Evolutionary conservation across 2,888 invertebrate genomes (phyloP), one percentile per base, ranked within the genome.

Genomic region (Xestia ashworthii): DNA sequence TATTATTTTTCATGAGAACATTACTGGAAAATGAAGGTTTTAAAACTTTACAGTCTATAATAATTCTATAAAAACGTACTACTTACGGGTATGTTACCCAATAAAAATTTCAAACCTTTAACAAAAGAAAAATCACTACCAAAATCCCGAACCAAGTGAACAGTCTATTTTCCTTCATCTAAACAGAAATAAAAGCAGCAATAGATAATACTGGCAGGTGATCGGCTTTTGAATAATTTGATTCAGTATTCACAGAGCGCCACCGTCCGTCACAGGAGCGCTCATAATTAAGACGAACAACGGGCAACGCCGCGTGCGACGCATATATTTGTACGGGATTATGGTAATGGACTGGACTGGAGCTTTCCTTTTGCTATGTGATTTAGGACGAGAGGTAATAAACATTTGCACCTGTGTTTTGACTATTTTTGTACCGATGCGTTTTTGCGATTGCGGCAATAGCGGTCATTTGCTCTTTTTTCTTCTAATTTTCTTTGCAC

Each of bases 321-420:
- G 92, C 89, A 93, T 93, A 91, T 87, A 91, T 92, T 92, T 90
- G 86, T 88, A 69, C 86, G 86, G 88, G 91, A 91, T 92, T 93
- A 92, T 92, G 92, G 87, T 90, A 92, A 93, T 92, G 71, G 46
- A 69, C 70, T 50, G 62, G 70, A 79, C 75, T n/a, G 60, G 78
- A 22, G 71, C 66, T 67, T 71, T 79, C 44, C 74, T 85, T 60
- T 71, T 62, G 55, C 53, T 75, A n/a, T 68, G 44, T 58, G 12
- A 46, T 79, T 50, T 41, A 50, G 25, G 8, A 41, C 32, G 22
- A 68, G 9, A 55, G n/a, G n/a, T 80, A 55, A 80, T 84, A 62
- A 75, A 84, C 16, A 80, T 53, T 50, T 50, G 62, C 41, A 71
- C 48, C 38, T 65, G 58, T 46, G n/a, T 64, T 12, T 22, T 19